Evolutionary conservation across 2,113 vertebrate genomes (phyloP), one percentile per base, ranked within the genome.

Genomic region (Sinocyclocheilus maitianheensis): DNA sequence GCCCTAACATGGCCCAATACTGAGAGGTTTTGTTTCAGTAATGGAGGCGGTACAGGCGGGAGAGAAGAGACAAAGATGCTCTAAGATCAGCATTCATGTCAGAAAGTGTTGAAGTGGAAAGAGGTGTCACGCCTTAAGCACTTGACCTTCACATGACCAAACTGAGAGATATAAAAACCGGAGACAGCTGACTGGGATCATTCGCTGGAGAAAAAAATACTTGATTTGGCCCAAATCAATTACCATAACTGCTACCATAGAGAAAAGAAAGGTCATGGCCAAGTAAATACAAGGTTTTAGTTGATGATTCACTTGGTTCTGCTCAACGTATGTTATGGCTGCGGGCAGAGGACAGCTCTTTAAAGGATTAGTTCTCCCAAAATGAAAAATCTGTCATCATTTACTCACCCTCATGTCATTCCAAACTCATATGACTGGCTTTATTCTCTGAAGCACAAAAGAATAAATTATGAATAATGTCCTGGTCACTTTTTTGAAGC

Each of bases 61-160:
- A 55, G 60, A 34, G 72, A 78, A 85, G 79, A 82, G 63, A 83
- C 67, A 80, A 60, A 55, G 55, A 87, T 60, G 40, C 79, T 46
- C 26, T 55, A 48, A 87, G 79, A 79, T 81, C 83, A 87, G 75
- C 74, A 74, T 83, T 83, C 72, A 87, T 83, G 79, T 87, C 85
- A 89, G 86, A 86, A 86, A 86, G 77, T 84, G 78, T 81, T 89
- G 81, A 89, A 77, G 85, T 84, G 69, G 53, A 87, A 89, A 89
- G 71, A 89, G 86, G 78, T 79, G 74, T 65, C 83, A 84, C 22
- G 77, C 85, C 46, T 46, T 85, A 48, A 89, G 63, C 43, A 78
- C 83, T 85, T 87, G 85, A 89, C 88, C 85, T 89, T 87, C 77
- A 85, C 82, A 84, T 80, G 80, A 84, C 77, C 75, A 77, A 81